These are phyloP conservation scores for Manduca sexta DNA, from an alignment of 1,140 invertebrate genomes.

Conservation along the genomic window DNA sequence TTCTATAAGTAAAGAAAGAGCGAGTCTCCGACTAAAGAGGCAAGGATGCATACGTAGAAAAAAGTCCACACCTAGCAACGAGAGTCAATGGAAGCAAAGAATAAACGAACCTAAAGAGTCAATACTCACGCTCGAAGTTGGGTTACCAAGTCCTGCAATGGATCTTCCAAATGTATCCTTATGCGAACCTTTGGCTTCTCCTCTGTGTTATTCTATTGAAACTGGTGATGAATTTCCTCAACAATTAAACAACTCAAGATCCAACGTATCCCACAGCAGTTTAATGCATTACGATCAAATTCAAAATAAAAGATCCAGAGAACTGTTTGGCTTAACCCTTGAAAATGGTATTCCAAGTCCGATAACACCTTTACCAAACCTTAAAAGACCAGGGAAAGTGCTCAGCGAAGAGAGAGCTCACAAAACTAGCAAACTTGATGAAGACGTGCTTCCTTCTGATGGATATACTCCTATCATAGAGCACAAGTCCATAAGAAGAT, in stretches of 20 bases:
- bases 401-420: conserved; percentile 59
- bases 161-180: conserved; percentile 45
- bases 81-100: conserved; percentile 44
- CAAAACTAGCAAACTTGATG: conserved; percentile 60
- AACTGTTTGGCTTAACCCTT: conserved; percentile 54
- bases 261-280: conserved; percentile 57
- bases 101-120: conserved; percentile 36
- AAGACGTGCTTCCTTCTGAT: conserved; percentile 43
- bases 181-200: conserved; percentile 35
- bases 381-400: conserved; percentile 53
- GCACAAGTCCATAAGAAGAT: conserved; percentile 58
- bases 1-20: conserved; percentile 23
- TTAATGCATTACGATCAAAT: conserved; percentile 32
- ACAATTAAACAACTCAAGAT: conserved; percentile 32
- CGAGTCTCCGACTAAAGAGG: conserved; percentile 45
- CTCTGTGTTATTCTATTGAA: conserved; percentile 11
- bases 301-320: conserved; percentile 44
- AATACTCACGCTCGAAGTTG: conserved; percentile 49
- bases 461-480: conserved; percentile 57
- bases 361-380: conserved; percentile 51
- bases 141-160: conserved; percentile 46
- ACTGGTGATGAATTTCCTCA: conserved; percentile 18
- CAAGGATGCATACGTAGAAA: conserved; percentile 65
- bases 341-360: conserved; percentile 65
- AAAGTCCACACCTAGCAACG: conserved; percentile 57